Evolutionary conservation across 1,140 invertebrate species (phyloP).

Genomic region (Drosophila pandora): DNA sequence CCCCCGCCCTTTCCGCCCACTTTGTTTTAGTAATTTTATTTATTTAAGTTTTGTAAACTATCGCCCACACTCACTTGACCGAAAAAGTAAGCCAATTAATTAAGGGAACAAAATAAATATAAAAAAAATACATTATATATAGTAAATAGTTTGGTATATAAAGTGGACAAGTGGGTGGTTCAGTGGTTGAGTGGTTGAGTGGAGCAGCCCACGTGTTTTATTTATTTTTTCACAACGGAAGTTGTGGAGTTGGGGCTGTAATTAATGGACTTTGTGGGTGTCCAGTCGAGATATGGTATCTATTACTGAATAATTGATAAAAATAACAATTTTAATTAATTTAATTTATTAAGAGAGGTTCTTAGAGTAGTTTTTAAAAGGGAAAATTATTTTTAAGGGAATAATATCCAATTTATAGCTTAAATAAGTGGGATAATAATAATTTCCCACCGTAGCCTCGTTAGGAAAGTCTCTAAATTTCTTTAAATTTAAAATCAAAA

Average conservation of each 20-base stretch:
- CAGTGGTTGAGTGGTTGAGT: slow-evolving; percentile 16
- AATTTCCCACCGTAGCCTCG: no score
- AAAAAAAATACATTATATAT: background rate
- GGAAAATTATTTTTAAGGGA: no score
- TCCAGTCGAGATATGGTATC: slow-evolving; percentile 5
- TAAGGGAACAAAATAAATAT: background rate
- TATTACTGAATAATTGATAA: background rate
- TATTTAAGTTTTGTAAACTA: background rate
- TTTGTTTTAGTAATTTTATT: background rate
- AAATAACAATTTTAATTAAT: background rate
- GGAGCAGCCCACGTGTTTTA: slow-evolving; percentile 23
- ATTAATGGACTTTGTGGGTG: slow-evolving; percentile 28
- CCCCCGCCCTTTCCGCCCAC: slow-evolving; percentile 18
- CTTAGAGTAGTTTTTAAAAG: no score
- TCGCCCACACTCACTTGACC: slow-evolving; percentile 13
- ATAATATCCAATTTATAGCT: no score
- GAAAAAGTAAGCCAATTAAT: slow-evolving; percentile 18
- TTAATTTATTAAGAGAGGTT: no score
- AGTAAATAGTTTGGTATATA: background rate
- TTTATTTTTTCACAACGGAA: slow-evolving; percentile 20
- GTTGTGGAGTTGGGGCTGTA: slow-evolving; percentile 2
- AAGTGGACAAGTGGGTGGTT: slow-evolving; percentile 17
- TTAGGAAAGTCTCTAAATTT: no score
- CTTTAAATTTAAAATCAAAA: no score
- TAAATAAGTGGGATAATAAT: no score